Evolutionary conservation across 1,140 invertebrate species (phyloP).

Genomic region (Argopecten irradians): DNA sequence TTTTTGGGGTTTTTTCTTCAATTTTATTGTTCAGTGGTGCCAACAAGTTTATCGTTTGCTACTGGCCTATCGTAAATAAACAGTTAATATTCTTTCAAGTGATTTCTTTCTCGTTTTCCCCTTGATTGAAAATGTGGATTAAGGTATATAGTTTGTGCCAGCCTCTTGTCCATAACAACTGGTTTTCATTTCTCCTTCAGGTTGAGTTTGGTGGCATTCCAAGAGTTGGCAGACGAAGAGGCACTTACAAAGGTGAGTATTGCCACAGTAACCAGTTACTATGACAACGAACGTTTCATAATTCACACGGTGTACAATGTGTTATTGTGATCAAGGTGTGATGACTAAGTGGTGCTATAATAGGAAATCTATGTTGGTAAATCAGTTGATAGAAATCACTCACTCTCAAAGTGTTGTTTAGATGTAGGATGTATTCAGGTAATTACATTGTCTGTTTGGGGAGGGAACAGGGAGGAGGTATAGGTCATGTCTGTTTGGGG

Average conservation of each 20-base stretch:
- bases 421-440: too few relatives aligned
- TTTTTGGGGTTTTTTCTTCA: too few relatives aligned
- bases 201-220: conserved; percentile 85
- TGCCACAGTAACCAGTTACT: not conserved
- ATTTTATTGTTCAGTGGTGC: too few relatives aligned
- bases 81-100: not conserved
- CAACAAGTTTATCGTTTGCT: too few relatives aligned
- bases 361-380: too few relatives aligned
- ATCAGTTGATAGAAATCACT: too few relatives aligned
- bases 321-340: not conserved
- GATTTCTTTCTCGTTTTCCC: conserved; percentile 16
- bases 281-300: not conserved
- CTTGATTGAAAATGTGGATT: not conserved
- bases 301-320: not conserved
- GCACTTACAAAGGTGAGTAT: conserved; percentile 82
- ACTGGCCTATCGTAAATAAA: too few relatives aligned
- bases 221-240: conserved; percentile 83
- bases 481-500: too few relatives aligned
- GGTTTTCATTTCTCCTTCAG: conserved; percentile 74
- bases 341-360: not conserved
- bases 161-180: not conserved
- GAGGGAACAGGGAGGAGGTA: too few relatives aligned
- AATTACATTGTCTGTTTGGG: too few relatives aligned
- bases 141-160: not conserved
- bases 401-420: too few relatives aligned